Evolutionary conservation across 2,888 invertebrate species (phyloP), one percentile per base, ranked within the genome.

Genomic region (Xanthia icteritia): DNA sequence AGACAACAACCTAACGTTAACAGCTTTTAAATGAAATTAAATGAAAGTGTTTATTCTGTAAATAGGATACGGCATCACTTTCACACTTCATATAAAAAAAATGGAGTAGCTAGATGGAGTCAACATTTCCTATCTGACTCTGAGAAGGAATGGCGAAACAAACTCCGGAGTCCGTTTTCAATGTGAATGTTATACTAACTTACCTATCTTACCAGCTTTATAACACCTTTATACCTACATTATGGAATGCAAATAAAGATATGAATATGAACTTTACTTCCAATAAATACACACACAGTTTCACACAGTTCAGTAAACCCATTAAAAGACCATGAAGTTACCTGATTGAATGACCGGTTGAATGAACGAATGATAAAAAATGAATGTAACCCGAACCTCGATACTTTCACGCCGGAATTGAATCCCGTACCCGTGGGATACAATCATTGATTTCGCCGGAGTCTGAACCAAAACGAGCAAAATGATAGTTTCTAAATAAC

Each of bases 371-470:
- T 75, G 51, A 23, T 42, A 83, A 83, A 82, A 82, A 82, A 78
- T 74, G 31, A 79, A 78, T 45, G 64, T 66, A 68, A 64, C 76
- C 64, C 72, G 58, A 70, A 65, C 63, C 79, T 72, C 77, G 58
- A 79, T 85, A 72, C 77, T 83, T 85, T 83, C 77, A 68, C 68
- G 48, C 67, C 27, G 87, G 79, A 86, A 87, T 81, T 77, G 84
- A 87, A 82, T 86, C 77, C 58, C n/a, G 58, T 61, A 76, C 87
- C 73, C 82, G 0, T 27, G 87, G 82, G 87, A 82, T 31, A 76
- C 79, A 84, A 86, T 87, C 82, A 87, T 81, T 81, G 86, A 87
- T 86, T 87, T 79, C 76, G 69, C 58, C 61, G 60, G 60, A 73
- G 61, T 61, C 31, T 61, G 77, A 15, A 9, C 68, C 23, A 39